Evolutionary conservation across 2,797 vertebrate genomes (phyloP), one percentile per base, ranked within the genome.

Genomic region (Sphenopsis melanotis): DNA sequence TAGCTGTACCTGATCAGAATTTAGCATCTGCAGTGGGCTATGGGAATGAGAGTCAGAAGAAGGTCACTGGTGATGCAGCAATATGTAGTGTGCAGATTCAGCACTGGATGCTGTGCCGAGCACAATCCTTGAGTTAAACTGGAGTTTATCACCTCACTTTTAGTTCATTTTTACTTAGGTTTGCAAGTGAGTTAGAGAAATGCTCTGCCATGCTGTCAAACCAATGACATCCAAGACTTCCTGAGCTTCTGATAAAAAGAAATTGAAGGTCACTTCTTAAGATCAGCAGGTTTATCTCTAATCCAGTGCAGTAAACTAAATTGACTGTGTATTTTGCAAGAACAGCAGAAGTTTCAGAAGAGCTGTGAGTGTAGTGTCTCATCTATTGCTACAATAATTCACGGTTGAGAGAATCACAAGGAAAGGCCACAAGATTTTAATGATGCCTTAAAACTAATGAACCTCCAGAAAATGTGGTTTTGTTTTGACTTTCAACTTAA

Each of bases 231-330:
- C 57, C 47, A 83, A 77, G 87, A 46, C 65, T 94, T 83, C 50
- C 32, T 79, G 87, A 92, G 66, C 53, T 95, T 85, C 60, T 65
- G 79, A 86, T 91, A 80, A 93, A 90, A 86, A 82, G 87, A 89
- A 88, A 90, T 65, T 95, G 90, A 94, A 96, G 91, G 93, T 95
- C 75, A 68, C 30, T 87, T 90, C 52, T 87, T 80, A 71, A 94
- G 68, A 87, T 92, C 84, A 91, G 85, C 82, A 81, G 14, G 60
- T 96, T 95, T 95, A 94, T 96, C 89, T 93, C 57, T 93, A 95
- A 92, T 94, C 82, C 87, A 79, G 65, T 37, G 55, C 52, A 55
- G 59, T 79, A 86, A 87, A 93, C 15, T 90, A 87, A 95, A 95
- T 94, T 84, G 90, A 49, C 90, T 87, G 76, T 61, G 17, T 52